Evolutionary conservation across 53 echinoderm and acorn worm genomes (phyloP), one percentile per base, ranked within the genome.

Genomic region (Echinometra lucunter): DNA sequence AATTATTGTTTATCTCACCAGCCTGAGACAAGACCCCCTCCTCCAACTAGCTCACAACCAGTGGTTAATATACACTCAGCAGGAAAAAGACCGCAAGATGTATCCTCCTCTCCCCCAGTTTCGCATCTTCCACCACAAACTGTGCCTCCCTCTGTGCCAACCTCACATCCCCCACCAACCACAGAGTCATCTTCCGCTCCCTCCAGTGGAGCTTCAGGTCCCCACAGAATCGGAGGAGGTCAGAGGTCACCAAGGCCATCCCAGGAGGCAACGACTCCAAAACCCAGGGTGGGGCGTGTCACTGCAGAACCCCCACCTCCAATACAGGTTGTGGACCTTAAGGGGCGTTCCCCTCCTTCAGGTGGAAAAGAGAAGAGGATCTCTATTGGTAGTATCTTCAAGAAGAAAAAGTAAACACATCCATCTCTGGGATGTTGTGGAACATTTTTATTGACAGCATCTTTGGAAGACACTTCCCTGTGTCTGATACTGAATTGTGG

Each of bases 291-390:
- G 82, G 92, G 94, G 66, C 88, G 45, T 45, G 97, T 96, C 27
- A 96, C 97, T 1, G 97, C 97, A 2, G 89, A 60, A 45, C 97
- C 97, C 6, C 97, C 97, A 37, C 97, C 97, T 7, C 97, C 97
- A 27, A 94, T 95, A 21, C 92, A 89, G 35, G 57, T 96, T 23
- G 92, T 91, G 44, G 92, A 57, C 44, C 55, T 96, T n/a, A 95
- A 95, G 30, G 93, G 88, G 44, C 58, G 92, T 15, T 91, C 92
- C 9, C 72, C 74, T 28, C 57, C 91, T 21, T 7, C 87, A 35
- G 92, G 74, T 82, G 56, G 89, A 44, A 95, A 93, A 78, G 63
- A 93, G 34, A 96, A 93, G 70, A 95, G 66, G 45, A 95, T 60
- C 45, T 95, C 95, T 44, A 89, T 94, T 15, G 78, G 95, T 27